These are phyloP conservation scores for Amphipoea oculea DNA, from an alignment of 2,888 invertebrate species.

Conservation along the genomic window DNA sequence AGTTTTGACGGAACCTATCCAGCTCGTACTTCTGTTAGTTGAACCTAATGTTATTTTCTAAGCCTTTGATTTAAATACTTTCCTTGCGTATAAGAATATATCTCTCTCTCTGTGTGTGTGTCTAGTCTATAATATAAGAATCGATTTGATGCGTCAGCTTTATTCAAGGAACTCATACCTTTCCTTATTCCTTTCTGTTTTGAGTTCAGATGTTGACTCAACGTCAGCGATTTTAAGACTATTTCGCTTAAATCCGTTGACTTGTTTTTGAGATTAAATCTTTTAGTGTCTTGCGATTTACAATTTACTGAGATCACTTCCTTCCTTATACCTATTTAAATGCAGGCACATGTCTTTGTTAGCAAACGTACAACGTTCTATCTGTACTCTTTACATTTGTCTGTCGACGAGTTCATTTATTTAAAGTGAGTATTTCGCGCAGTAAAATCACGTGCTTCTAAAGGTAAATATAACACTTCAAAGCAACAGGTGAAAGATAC, in stretches of 20 bases:
- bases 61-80: neutral
- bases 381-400: neutral
- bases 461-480: constrained; percentile 43
- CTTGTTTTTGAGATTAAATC: neutral
- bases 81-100: neutral
- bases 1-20: neutral
- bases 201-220: constrained; percentile 1
- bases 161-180: neutral
- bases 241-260: neutral
- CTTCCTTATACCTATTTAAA: constrained; percentile 3
- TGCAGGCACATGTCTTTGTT: neutral
- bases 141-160: constrained; percentile 25
- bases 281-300: neutral
- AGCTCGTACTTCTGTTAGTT: neutral
- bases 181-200: neutral
- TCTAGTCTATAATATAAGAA: neutral
- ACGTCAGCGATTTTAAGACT: neutral
- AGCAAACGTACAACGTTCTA: neutral
- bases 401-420: constrained; percentile 36
- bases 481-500: constrained; percentile 49
- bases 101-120: too few relatives aligned
- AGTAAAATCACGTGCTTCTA: constrained; percentile 42
- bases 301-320: neutral
- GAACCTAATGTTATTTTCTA: neutral
- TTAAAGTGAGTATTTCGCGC: constrained; percentile 28